Evolutionary conservation across 2,113 vertebrate genomes (phyloP), one percentile per base, ranked within the genome.

Genomic region (Lontra canadensis): DNA sequence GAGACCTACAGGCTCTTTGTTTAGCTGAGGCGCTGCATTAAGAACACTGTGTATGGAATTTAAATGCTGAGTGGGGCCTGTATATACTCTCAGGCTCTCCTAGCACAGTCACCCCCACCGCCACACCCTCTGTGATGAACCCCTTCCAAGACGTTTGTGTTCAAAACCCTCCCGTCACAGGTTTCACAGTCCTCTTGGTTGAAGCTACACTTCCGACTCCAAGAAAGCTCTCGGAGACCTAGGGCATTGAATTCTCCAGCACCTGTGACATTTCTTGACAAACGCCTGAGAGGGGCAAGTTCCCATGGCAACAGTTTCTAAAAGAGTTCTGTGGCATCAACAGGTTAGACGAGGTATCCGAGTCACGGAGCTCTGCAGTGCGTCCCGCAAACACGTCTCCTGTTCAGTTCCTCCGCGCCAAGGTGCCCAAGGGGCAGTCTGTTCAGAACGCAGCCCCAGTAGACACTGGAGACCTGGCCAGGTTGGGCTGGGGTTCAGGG

Each of bases 271-370:
- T 88, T 71, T 82, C 96, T 49, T n/a, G 55, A 94, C 81, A 34
- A 88, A 55, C n/a, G 63, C 42, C 80, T 36, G n/a, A 49, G 25
- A 34, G 82, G 69, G 49, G 36, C 80, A 80, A 17, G 80, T 97
- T 94, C 61, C 97, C 82, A 95, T 82, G 94, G 91, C 47, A 73
- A 96, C 97, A 15, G 20, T 25, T 42, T 95, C 79, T 63, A 23
- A 69, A 85, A 65, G 39, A n/a, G 65, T 88, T 85, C 23, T 31
- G 87, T 71, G 29, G 85, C 91, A 78, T 85, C 61, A 44, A 52
- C 96, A 86, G 85, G 85, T 94, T 78, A 90, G 82, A 52, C 42
- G 25, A 17, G n/a, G 65, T 82, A 55, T 47, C 55, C 47, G 29
- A 36, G 42, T 39, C 42, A 4, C 6, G 11, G 85, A 49, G 21